A percentile compares a stretch with the other conserved stretches of the same genome.
Conservation (phyloP, 2,797 vertebrate species). For the Hyperoplus lanceolatus region DNA sequence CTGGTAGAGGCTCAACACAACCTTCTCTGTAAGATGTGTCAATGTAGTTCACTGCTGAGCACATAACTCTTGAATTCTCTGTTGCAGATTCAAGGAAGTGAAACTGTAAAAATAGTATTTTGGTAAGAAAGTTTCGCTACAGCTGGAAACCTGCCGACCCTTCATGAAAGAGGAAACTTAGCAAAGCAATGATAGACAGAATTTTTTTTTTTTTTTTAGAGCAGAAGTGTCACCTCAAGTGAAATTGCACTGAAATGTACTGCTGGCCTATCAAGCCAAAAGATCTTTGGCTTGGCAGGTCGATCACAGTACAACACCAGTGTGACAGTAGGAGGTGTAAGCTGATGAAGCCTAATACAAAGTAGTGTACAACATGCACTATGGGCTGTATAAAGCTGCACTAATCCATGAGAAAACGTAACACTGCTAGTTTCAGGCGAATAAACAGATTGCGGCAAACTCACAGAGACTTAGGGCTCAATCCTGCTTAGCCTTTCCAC, state of each 20-base stretch:
- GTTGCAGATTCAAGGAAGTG: conserved; percentile 54
- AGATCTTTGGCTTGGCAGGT: not conserved
- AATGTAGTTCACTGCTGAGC: conserved; percentile 6
- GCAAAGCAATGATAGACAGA: not conserved
- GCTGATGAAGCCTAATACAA: conserved; percentile 40
- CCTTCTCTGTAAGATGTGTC: not conserved
- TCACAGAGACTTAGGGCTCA: conserved; percentile 51
- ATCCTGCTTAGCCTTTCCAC: conserved; percentile 64
- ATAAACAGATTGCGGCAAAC: conserved; percentile 60
- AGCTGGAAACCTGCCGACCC: conserved; percentile 6
- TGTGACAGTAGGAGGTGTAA: conserved; percentile 39
- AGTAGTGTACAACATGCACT: conserved; percentile 56
- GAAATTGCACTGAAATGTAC: not conserved
- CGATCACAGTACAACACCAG: conserved; percentile 13
- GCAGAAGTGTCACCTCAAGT: conserved; percentile 1
- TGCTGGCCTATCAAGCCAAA: not conserved
- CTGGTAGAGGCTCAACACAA: conserved; percentile 8
- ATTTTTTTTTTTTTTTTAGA: conserved; percentile 16
- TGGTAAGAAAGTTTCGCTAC: conserved; percentile 16
- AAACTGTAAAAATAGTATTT: conserved; percentile 24
- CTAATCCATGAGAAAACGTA: conserved; percentile 68
- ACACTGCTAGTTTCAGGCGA: conserved; percentile 61
- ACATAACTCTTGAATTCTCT: not conserved
- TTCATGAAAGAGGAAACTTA: conserved; percentile 39
- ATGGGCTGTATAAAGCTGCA: conserved; percentile 46